A percentile compares a stretch with the other conserved stretches of the same genome.
These are phyloP conservation scores for Doryteuthis pealeii DNA, from an alignment of 1,140 invertebrate genomes.

Conservation along the genomic window DNA sequence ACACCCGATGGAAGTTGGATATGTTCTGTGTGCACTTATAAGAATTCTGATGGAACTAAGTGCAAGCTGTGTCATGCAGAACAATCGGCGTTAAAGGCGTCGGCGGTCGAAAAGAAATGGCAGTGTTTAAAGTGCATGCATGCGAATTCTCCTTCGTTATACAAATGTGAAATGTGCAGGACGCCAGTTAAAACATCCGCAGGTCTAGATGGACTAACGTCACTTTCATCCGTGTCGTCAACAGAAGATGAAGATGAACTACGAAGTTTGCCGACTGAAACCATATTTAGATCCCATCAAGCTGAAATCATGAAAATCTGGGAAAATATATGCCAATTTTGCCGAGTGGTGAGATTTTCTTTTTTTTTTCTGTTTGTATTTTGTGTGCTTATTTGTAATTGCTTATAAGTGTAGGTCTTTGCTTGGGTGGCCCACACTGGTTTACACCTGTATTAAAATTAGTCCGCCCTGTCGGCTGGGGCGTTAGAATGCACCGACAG, in stretches of 20 bases:
- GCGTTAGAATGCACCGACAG: background rate
- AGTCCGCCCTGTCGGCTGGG: background rate
- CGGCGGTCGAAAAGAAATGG: background rate
- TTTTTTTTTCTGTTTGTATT: constrained; percentile 39
- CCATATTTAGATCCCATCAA: background rate
- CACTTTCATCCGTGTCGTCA: background rate
- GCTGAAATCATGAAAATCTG: background rate
- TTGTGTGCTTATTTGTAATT: no score
- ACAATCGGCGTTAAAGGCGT: background rate
- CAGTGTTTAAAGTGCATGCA: background rate
- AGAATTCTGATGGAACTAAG: background rate
- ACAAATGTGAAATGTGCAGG: background rate
- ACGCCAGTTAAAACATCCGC: background rate
- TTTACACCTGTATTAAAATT: background rate
- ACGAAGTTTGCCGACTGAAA: background rate
- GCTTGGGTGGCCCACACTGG: background rate
- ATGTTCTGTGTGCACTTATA: background rate
- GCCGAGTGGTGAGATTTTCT: constrained; percentile 16
- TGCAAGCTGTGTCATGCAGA: background rate
- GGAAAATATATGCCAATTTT: constrained; percentile 13
- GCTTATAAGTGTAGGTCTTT: background rate
- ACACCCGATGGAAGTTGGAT: background rate
- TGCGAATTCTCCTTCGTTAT: background rate
- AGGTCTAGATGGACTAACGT: background rate
- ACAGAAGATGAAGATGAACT: background rate